Evolutionary conservation across 2,113 vertebrate species (phyloP).

Genomic region (Mobula hypostoma): DNA sequence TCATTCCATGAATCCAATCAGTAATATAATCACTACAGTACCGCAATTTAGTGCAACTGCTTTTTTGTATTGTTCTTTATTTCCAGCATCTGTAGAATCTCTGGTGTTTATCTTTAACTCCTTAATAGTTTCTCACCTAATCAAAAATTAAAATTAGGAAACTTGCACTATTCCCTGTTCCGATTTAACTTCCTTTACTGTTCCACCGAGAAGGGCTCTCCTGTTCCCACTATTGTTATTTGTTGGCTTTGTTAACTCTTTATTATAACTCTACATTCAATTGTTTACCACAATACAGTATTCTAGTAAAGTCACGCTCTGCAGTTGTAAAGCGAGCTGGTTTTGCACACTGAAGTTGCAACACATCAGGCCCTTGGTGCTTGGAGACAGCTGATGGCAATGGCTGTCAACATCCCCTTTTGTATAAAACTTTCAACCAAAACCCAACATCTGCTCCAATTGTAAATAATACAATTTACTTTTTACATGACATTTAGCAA

Average conservation of each 20-base stretch:
- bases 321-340: conserved; percentile 75
- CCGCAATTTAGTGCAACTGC: not conserved
- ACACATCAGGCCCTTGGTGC: conserved; percentile 77
- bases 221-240: not conserved
- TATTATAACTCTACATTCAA: conserved; percentile 6
- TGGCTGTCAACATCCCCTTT: conserved; percentile 64
- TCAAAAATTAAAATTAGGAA: not conserved
- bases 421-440: conserved; percentile 62
- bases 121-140: not conserved
- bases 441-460: conserved; percentile 75
- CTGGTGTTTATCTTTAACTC: not conserved
- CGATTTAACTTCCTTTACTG: not conserved
- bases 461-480: conserved; percentile 68
- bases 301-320: conserved; percentile 46
- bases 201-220: not conserved
- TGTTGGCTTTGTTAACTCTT: not conserved
- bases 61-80: not conserved
- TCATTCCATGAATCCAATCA: not conserved
- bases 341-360: conserved; percentile 85
- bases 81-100: not conserved
- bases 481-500: conserved; percentile 91
- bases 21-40: not conserved
- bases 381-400: conserved; percentile 68
- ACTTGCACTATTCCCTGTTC: not conserved
- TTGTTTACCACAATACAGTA: not conserved